Evolutionary conservation across 2,797 vertebrate species (phyloP).

Genomic region (Coranthus polyacanthus): DNA sequence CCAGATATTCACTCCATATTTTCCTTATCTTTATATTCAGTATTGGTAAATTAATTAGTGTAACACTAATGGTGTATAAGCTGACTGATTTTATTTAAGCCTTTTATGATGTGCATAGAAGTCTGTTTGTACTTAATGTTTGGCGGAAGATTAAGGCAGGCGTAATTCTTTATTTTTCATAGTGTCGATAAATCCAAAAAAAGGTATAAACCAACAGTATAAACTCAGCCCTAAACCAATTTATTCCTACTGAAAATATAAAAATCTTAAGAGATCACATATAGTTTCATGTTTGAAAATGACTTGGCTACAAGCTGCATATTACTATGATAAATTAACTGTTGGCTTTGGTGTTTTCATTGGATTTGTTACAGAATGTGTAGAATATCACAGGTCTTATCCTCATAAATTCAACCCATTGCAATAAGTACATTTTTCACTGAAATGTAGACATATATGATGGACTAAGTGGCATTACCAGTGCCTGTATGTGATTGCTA

Average conservation of each 20-base stretch:
- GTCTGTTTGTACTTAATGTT: conserved; percentile 7
- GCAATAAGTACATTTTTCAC: neutral
- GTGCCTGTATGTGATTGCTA: conserved; percentile 18
- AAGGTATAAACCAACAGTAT: neutral
- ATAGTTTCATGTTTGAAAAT: neutral
- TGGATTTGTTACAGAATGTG: neutral
- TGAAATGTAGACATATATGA: neutral
- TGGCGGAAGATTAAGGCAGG: neutral
- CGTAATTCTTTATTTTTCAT: conserved; percentile 1
- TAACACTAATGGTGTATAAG: neutral
- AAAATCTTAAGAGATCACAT: neutral
- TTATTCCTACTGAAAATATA: no score
- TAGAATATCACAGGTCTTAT: neutral
- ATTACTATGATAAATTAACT: neutral
- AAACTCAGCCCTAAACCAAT: no score
- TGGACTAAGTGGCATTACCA: neutral
- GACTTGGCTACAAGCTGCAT: neutral
- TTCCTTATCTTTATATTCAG: neutral
- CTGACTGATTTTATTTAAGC: conserved; percentile 8
- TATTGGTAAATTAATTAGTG: neutral
- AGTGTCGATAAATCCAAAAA: neutral
- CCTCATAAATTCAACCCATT: neutral
- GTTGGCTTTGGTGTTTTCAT: neutral
- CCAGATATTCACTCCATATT: no score
- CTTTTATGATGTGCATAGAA: conserved; percentile 1